A percentile compares a stretch with the other conserved stretches of the same genome.
phyloP scores from a whole-genome alignment of 2,113 vertebrate genomes.

The Oxyura jamaicensis region DNA sequence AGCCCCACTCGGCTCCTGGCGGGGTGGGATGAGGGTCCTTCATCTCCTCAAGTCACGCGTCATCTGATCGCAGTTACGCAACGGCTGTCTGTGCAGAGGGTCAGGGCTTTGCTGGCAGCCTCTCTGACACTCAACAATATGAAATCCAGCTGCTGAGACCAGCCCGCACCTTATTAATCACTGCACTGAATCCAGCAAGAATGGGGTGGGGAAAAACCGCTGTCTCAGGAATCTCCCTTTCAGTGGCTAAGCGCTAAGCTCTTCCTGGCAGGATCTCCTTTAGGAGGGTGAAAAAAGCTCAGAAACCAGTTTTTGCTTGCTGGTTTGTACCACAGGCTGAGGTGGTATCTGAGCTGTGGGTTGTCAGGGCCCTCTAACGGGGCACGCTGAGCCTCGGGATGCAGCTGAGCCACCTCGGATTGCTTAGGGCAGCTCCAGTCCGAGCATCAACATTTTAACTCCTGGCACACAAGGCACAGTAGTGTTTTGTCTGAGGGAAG shows the following conservation, averaged over 20 bases:
- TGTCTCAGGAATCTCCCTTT: not conserved
- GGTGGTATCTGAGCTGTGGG: not conserved
- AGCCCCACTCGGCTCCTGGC: not conserved
- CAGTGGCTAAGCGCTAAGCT: not conserved
- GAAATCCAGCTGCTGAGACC: conserved; percentile 41
- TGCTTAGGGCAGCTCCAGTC: not conserved
- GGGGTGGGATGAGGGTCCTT: not conserved
- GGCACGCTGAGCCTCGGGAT: fast-evolving
- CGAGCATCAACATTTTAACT: not conserved
- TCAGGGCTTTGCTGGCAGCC: conserved; percentile 14
- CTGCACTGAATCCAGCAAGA: not conserved
- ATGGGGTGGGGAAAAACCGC: conserved; percentile 4
- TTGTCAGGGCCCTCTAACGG: not conserved
- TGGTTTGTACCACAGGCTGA: not conserved
- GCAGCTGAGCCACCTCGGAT: not conserved
- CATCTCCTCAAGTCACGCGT: not conserved
- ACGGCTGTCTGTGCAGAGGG: not conserved
- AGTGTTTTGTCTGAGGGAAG: not conserved
- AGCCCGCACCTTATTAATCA: conserved; percentile 59
- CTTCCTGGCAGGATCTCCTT: not conserved
- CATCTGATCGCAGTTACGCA: not conserved
- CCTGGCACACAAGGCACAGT: not conserved
- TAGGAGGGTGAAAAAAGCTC: not conserved
- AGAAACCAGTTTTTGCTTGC: not conserved
- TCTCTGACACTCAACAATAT: not conserved